These are phyloP conservation scores for Pyrochroa serraticornis DNA, from an alignment of 2,888 invertebrate genomes.

Conservation along the genomic window DNA sequence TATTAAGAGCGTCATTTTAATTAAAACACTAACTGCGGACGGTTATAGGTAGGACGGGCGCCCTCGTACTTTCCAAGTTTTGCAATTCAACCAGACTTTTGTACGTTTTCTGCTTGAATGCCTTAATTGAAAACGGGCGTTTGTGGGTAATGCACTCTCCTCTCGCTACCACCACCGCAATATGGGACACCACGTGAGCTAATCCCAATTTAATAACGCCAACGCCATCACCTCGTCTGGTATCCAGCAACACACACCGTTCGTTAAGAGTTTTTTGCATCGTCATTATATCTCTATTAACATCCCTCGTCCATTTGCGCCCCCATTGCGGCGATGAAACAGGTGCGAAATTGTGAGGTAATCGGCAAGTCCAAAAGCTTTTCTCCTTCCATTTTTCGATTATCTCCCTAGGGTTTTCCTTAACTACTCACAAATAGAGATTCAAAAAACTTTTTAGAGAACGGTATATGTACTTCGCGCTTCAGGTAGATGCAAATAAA, in stretches of 20 bases:
- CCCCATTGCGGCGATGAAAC: too few species aligned
- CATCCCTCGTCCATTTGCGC: not conserved
- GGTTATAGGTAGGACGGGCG: conserved; percentile 39
- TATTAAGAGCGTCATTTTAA: conserved; percentile 57
- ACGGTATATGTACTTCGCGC: too few species aligned
- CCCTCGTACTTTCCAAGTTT: conserved; percentile 22
- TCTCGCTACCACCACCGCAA: conserved; percentile 11
- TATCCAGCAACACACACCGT: conserved; percentile 4
- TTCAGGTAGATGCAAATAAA: too few species aligned
- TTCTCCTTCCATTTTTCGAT: too few species aligned
- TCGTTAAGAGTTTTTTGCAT: conserved; percentile 36
- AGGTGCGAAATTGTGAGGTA: too few species aligned
- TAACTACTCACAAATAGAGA: too few species aligned
- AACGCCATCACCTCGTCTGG: conserved; percentile 34
- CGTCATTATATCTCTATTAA: conserved; percentile 34
- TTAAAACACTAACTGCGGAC: conserved; percentile 51
- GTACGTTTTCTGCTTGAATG: conserved; percentile 44
- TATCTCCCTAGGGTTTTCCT: too few species aligned
- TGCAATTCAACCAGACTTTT: conserved; percentile 22
- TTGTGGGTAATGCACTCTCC: conserved; percentile 25
- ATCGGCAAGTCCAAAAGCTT: too few species aligned
- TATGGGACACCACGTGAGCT: conserved; percentile 33
- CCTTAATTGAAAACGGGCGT: conserved; percentile 47
- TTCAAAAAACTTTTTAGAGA: too few species aligned
- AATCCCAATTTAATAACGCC: conserved; percentile 50